Evolutionary conservation across 2,797 vertebrate genomes (phyloP), one percentile per base, ranked within the genome.

Genomic region (Gallirallus australis): DNA sequence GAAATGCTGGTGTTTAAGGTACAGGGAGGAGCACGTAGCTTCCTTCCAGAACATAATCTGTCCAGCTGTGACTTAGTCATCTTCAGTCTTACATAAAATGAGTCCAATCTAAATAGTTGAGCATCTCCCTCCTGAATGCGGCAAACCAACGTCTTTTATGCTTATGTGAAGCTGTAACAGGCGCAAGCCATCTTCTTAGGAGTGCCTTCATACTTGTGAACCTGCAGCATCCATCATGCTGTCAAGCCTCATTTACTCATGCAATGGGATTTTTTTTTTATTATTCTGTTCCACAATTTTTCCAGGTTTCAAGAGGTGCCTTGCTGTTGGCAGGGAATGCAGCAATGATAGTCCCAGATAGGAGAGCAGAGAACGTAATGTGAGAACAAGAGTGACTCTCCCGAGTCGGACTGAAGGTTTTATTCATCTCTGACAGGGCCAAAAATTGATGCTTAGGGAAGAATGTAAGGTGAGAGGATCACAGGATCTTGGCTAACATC

Each of bases 21-120:
- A 72, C 77, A 63, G 79, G 65, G 81, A 96, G 70, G 76, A 96
- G 59, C 0, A 0, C 2, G 0, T 73, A 94, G 81, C 78, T 93
- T 89, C 73, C 73, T 93, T 96, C 92, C 91, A 96, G 94, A 96
- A 52, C 53, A 56, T 90, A 91, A 91, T 95, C 82, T 89, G 89
- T 93, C 95, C 95, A 92, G 95, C 91, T 95, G 93, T 92, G 90
- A 89, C 59, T 93, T 93, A 94, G 92, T 95, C 94, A 90, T 96
- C 91, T 93, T 88, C 91, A 77, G 59, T 82, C 84, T 93, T 82
- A 87, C 10, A 89, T 94, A 90, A 90, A 95, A 93, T 53, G 78
- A 6, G 0, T 78, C 84, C 86, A 89, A 15, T 97, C 71, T 77
- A 84, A 94, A 76, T 63, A 94, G 92, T 64, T 94, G 94, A 96